phyloP scores from a whole-genome alignment of 2,113 vertebrate species.

The Cichladusa arquata region DNA sequence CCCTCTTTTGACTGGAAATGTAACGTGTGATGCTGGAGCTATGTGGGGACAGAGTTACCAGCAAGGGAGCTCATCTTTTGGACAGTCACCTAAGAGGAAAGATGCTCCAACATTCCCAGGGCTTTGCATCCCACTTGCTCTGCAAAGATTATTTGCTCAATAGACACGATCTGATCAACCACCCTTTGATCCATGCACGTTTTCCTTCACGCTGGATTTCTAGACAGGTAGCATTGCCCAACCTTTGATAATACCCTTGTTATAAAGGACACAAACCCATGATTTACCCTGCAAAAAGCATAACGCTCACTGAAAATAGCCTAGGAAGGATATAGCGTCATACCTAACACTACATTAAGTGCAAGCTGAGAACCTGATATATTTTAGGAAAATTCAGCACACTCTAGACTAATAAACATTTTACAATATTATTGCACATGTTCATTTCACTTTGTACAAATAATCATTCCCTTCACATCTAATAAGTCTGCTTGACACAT shows the following conservation, averaged over 20 bases:
- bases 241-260: slow-evolving; percentile 66
- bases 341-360: slow-evolving; percentile 88
- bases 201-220: slow-evolving; percentile 22
- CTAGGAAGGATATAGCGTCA: slow-evolving; percentile 86
- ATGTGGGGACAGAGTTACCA: neutral
- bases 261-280: slow-evolving; percentile 69
- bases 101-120: neutral
- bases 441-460: slow-evolving; percentile 86
- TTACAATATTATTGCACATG: slow-evolving; percentile 88
- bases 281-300: slow-evolving; percentile 77
- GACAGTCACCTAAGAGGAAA: neutral
- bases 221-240: slow-evolving; percentile 55
- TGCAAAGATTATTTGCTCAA: neutral
- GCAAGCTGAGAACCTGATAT: slow-evolving; percentile 86
- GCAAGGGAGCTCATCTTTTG: neutral
- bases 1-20: neutral
- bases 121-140: neutral
- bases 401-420: slow-evolving; percentile 88
- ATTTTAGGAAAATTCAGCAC: slow-evolving; percentile 88
- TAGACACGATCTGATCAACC: fast-evolving
- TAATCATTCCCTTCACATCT: slow-evolving; percentile 87
- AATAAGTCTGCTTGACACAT: slow-evolving; percentile 87
- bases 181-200: neutral
- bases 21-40: neutral
- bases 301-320: slow-evolving; percentile 80